A percentile compares a stretch with the other conserved stretches of the same genome.
Evolutionary conservation across 2,797 vertebrate genomes (phyloP).

Genomic region (Leptatherina wallacei): DNA sequence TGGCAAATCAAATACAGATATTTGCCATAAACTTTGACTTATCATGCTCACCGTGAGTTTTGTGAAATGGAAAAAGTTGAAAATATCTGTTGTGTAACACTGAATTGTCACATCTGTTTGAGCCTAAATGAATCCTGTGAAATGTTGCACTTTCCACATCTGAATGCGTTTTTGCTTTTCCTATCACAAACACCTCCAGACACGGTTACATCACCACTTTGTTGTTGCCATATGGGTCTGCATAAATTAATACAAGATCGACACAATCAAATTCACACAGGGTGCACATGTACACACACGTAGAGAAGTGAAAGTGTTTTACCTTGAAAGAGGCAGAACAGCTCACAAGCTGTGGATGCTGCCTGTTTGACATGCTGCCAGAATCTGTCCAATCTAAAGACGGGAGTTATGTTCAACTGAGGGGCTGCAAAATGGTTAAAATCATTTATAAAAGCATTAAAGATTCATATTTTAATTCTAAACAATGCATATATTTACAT

Average conservation of each 20-base stretch:
- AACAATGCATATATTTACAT: background rate
- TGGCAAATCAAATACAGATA: background rate
- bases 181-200: slow-evolving; percentile 57
- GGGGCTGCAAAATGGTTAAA: background rate
- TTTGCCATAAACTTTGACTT: background rate
- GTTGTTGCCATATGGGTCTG: slow-evolving; percentile 51
- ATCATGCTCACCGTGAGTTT: background rate
- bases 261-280: background rate
- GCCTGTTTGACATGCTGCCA: background rate
- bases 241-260: slow-evolving; percentile 51
- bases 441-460: background rate
- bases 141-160: slow-evolving; percentile 38
- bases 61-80: slow-evolving; percentile 8
- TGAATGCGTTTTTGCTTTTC: slow-evolving; percentile 45
- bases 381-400: background rate
- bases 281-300: background rate
- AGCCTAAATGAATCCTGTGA: slow-evolving; percentile 42
- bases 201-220: slow-evolving; percentile 44
- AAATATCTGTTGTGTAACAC: slow-evolving; percentile 33
- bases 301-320: slow-evolving; percentile 1
- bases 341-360: background rate
- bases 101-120: slow-evolving; percentile 20
- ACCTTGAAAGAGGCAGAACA: background rate
- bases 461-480: background rate
- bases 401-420: background rate